A percentile compares a stretch with the other conserved stretches of the same genome.
phyloP scores from a whole-genome alignment of 2,113 vertebrate species.

The Tetrax tetrax region DNA sequence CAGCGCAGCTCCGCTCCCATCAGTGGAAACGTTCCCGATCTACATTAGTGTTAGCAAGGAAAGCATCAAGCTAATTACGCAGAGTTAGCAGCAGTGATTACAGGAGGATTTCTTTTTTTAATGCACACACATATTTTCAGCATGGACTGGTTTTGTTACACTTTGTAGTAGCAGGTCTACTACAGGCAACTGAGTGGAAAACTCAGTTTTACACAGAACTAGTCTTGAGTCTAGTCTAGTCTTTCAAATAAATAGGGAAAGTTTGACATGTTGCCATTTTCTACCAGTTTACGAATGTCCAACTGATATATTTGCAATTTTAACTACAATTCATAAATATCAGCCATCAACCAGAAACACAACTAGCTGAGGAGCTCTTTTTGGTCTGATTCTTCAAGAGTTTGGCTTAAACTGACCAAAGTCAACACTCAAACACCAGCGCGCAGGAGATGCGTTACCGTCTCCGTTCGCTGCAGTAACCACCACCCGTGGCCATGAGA shows the following conservation, averaged over 20 bases:
- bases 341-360: neutral
- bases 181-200: neutral
- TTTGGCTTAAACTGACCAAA: neutral
- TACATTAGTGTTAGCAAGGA: neutral
- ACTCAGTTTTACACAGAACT: neutral
- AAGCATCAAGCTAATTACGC: slow-evolving; percentile 25
- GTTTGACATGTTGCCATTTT: neutral
- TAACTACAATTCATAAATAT: neutral
- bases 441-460: neutral
- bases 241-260: neutral
- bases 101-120: neutral
- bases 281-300: neutral
- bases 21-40: neutral
- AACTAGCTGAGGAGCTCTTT: neutral
- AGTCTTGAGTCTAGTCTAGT: neutral
- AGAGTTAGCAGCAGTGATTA: neutral
- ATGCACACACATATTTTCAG: neutral
- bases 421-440: neutral
- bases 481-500: neutral
- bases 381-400: neutral
- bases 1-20: neutral
- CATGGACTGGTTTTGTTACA: neutral
- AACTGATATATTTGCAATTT: neutral
- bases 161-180: neutral
- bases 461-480: neutral